Percentiles rank a stretch among this genome's conserved stretches.
Evolutionary conservation across 2,797 vertebrate species (phyloP).

Genomic region (Amazona ochrocephala): DNA sequence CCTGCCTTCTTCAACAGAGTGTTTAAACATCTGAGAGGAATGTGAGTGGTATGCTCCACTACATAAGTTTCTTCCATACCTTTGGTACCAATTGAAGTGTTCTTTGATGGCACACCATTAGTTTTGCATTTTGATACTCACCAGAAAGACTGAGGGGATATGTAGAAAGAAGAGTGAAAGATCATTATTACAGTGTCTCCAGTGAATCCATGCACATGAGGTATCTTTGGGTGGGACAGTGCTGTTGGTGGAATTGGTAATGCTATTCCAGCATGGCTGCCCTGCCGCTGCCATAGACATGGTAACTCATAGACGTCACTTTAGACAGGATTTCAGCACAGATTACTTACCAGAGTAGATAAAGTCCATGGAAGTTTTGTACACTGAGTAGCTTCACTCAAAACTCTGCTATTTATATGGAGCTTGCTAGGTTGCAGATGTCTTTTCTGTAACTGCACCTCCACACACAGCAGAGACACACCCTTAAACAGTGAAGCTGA

Average conservation of each 20-base stretch:
- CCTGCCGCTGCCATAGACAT: background rate
- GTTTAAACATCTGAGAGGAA: background rate
- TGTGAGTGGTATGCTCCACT: background rate
- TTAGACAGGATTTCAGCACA: background rate
- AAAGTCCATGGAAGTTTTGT: background rate
- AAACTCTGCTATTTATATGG: background rate
- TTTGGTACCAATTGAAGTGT: background rate
- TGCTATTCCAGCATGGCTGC: background rate
- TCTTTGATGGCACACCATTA: background rate
- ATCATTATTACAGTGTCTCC: background rate
- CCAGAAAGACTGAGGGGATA: background rate
- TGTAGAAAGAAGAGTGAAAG: background rate
- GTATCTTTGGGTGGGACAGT: background rate
- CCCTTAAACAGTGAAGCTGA: background rate
- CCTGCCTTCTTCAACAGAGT: background rate
- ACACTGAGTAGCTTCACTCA: background rate
- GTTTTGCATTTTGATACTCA: background rate
- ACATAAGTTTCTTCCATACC: background rate
- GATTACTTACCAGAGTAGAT: background rate
- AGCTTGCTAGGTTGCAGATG: background rate
- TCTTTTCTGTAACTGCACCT: background rate
- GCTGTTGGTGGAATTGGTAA: background rate
- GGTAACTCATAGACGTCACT: background rate
- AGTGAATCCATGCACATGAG: rapidly evolving
- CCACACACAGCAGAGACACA: background rate